Evolutionary conservation across 1,140 invertebrate genomes (phyloP).

Genomic region (Zaprionus gabonicus): DNA sequence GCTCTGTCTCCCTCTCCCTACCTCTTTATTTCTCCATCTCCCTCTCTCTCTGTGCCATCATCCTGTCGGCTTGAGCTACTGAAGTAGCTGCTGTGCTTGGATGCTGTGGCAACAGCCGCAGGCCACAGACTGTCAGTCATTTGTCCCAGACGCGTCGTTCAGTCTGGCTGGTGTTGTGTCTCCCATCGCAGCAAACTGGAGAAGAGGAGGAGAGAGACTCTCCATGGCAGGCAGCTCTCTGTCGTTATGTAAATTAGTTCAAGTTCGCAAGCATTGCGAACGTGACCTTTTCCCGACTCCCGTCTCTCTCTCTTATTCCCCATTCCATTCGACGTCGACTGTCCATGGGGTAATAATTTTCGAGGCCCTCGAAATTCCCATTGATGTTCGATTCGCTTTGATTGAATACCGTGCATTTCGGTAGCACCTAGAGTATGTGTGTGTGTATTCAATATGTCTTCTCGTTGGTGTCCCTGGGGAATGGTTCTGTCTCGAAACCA

Average conservation of each 20-base stretch:
- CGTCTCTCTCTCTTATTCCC: not conserved
- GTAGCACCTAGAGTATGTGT: not conserved
- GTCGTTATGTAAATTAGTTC: constrained; percentile 82
- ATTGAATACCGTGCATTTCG: constrained; percentile 6
- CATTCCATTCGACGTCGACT: not conserved
- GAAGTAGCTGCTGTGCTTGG: constrained; percentile 72
- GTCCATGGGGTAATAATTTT: constrained; percentile 32
- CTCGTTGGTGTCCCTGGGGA: not conserved
- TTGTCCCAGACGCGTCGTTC: constrained; percentile 69
- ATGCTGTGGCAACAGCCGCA: constrained; percentile 47
- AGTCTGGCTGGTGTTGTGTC: constrained; percentile 43
- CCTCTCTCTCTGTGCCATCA: constrained; percentile 41
- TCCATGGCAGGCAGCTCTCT: constrained; percentile 17
- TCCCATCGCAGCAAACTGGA: not conserved
- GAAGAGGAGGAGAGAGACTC: not conserved
- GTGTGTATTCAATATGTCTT: not conserved
- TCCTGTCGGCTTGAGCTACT: constrained; percentile 68
- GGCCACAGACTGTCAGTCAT: constrained; percentile 74
- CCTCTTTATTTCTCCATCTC: constrained; percentile 25
- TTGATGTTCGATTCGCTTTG: constrained; percentile 9
- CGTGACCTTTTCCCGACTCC: constrained; percentile 38
- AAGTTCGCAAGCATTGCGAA: constrained; percentile 50
- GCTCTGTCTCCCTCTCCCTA: constrained; percentile 22
- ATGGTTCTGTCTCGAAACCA: not conserved
- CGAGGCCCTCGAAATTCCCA: constrained; percentile 22